These are phyloP conservation scores for Branchinecta sandiegonensis DNA, from an alignment of 2,888 invertebrate species.

Conservation along the genomic window DNA sequence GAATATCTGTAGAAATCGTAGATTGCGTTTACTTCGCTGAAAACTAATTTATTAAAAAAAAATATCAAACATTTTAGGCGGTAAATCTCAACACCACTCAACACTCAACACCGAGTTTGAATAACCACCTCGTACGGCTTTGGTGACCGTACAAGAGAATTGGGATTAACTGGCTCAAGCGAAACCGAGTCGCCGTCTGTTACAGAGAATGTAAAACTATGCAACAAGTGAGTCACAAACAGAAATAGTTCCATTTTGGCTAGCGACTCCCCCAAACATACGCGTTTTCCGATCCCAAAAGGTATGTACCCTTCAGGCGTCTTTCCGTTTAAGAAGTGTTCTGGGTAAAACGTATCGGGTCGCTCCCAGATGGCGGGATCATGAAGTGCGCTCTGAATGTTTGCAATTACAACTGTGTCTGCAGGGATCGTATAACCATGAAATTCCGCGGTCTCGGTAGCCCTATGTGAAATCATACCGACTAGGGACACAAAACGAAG, in stretches of 20 bases:
- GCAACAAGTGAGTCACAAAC: background rate
- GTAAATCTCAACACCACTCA: background rate
- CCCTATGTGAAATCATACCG: background rate
- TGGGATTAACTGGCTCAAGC: background rate
- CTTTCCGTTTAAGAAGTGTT: constrained; percentile 18
- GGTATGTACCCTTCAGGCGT: background rate
- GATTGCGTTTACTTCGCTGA: too few relatives aligned
- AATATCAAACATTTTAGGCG: background rate
- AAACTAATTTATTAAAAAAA: background rate
- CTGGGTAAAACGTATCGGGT: constrained; percentile 19
- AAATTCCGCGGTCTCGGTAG: constrained; percentile 6
- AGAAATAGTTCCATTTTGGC: constrained; percentile 6
- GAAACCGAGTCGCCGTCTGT: background rate
- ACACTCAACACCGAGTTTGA: background rate
- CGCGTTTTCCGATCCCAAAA: background rate
- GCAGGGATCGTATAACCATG: constrained; percentile 11
- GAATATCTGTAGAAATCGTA: too few relatives aligned
- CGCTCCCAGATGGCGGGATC: constrained; percentile 8
- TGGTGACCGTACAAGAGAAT: background rate
- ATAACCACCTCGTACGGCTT: background rate
- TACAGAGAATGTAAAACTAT: constrained; percentile 10
- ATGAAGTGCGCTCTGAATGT: background rate
- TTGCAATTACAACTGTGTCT: constrained; percentile 12
- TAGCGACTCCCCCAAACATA: background rate
- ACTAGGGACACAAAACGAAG: constrained; percentile 15